Evolutionary conservation across 1,140 invertebrate genomes (phyloP), one percentile per base, ranked within the genome.

Genomic region (Pentalonia nigronervosa): DNA sequence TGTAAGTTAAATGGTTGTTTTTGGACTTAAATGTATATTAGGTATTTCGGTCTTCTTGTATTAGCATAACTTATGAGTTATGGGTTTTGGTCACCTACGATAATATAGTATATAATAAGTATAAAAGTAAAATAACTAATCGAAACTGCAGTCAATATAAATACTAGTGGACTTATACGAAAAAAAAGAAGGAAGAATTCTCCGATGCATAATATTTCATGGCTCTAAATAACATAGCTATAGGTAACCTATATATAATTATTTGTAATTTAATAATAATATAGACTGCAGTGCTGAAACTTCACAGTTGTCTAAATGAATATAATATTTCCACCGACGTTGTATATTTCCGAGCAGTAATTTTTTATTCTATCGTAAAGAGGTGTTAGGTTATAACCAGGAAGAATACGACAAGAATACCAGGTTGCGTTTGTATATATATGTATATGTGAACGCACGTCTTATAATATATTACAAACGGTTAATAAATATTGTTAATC

Each of bases 401-500:
- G 41, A 41, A 41, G 41, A 41, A 41, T 41, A 41, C 41, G 14
- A 76, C 30, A 30, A 67, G 60, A 67, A 67, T 67, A 67, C 30
- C 9, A 67, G 9, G 30, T 67, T 67, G 7, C 8, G 8, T 56
- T 8, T 56, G 25, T 53, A 25, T 53, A 60, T 23, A 23, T 23
- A 3, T 60, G 9, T 60, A 9, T 8, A 8, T 60, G 11, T 60
- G 25, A 21, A 41, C 41, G 36, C 23, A 47, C 84, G 25, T 41
- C 84, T 20, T 0, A 47, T 45, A 47, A 47, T 45, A 47, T 23
- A 86, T 86, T 86, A 86, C 17, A 86, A 86, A 30, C 6, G 25
- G 84, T 87, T 48, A 87, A 87, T 48, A 87, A 87, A 87, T 48
- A 50, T 48, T 48, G 47, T 87, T 87, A 87, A 87, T 87, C 45